Percentiles rank a stretch among this genome's conserved stretches.
Conservation (phyloP, 2,797 vertebrate species). For the Xiphophorus birchmanni region DNA sequence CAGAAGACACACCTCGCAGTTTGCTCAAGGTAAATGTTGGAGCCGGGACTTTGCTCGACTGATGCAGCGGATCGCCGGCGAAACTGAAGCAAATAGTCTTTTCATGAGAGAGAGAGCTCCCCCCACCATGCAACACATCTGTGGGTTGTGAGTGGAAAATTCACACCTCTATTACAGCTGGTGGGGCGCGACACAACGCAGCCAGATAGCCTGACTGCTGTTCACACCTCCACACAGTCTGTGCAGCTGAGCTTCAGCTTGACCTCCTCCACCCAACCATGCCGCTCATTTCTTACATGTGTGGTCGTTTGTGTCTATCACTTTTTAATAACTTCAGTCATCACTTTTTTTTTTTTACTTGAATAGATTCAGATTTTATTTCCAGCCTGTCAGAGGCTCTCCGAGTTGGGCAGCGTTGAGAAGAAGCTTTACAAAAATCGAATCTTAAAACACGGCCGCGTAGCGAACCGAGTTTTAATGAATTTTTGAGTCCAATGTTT, state of each 20-base stretch:
- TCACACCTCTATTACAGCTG: slow-evolving; percentile 56
- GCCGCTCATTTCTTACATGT: slow-evolving; percentile 25
- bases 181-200: slow-evolving; percentile 54
- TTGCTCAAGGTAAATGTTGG: slow-evolving; percentile 72
- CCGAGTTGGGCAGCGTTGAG: background rate
- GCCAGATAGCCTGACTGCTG: slow-evolving; percentile 39
- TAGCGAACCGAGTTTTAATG: background rate
- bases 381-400: slow-evolving; percentile 19
- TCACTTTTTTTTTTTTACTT: background rate
- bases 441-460: background rate
- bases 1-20: slow-evolving; percentile 54
- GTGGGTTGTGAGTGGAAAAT: slow-evolving; percentile 44
- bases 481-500: background rate
- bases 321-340: background rate
- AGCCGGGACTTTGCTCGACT: slow-evolving; percentile 59
- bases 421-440: background rate
- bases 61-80: slow-evolving; percentile 52
- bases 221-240: slow-evolving; percentile 52
- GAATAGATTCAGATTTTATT: slow-evolving; percentile 18
- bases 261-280: slow-evolving; percentile 30
- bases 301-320: slow-evolving; percentile 25
- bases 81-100: slow-evolving; percentile 59
- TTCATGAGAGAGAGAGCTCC: slow-evolving; percentile 20
- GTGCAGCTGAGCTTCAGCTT: slow-evolving; percentile 36
- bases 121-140: slow-evolving; percentile 25